Evolutionary conservation across 2,113 vertebrate species (phyloP).

Genomic region (Tyrannus savana): DNA sequence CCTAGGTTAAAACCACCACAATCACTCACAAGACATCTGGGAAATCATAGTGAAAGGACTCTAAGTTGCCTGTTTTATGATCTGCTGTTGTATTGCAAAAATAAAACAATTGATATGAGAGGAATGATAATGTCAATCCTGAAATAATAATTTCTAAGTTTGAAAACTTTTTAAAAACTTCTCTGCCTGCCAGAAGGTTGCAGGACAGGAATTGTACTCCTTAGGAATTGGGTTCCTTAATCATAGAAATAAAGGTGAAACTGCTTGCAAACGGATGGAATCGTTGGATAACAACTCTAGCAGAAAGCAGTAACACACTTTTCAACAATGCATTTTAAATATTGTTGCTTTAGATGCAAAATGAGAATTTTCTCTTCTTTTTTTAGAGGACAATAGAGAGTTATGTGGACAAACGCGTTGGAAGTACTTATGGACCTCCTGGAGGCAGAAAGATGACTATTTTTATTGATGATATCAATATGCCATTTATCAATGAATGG

Average conservation of each 20-base stretch:
- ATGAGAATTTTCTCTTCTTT: background rate
- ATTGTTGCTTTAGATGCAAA: background rate
- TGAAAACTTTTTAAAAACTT: background rate
- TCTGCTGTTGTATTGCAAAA: background rate
- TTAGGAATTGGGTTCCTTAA: background rate
- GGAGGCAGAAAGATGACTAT: conserved; percentile 81
- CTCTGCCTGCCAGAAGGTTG: background rate
- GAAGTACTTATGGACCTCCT: conserved; percentile 80
- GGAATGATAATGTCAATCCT: background rate
- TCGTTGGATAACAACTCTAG: background rate
- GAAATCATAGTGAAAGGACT: background rate
- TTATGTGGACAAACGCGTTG: conserved; percentile 80
- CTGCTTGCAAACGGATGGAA: background rate
- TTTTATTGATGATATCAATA: conserved; percentile 83
- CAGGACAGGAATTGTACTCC: background rate
- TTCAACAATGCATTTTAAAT: background rate
- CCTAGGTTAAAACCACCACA: no score
- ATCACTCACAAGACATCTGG: background rate
- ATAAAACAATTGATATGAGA: background rate
- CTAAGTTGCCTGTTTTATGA: background rate
- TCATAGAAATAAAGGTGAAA: background rate
- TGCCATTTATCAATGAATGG: conserved; percentile 84
- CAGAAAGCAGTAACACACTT: background rate
- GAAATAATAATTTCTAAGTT: background rate
- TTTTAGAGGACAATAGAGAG: conserved; percentile 79